Base-by-base conservation (phyloP, 2,888 invertebrate genomes). In the Caenorhabditis japonica region DNA sequence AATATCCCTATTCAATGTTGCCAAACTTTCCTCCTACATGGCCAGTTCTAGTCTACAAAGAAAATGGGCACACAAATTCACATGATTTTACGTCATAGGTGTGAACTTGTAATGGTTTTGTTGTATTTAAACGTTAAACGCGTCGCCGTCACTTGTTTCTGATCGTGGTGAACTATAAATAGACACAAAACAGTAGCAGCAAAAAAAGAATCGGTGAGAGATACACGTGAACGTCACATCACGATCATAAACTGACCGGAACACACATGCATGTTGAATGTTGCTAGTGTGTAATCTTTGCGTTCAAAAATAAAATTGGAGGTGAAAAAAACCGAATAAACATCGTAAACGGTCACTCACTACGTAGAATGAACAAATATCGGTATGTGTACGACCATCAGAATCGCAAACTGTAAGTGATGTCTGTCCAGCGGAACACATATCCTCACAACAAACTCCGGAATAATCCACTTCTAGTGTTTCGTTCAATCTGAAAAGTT, bases 361-460 rank as follows among this genome's bases (percentile, higher is more conserved):
- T 44, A 66, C 69, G 60, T 79, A 79, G 58, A 79, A 79, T 1
- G 79, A 79, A 60, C 79, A 79, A 33, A 79, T 66, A 38, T 77
- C 79, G 17, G 66, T 62, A 30, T 79, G 79, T 0, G 79, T 79
- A 2, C 25, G 47, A 12, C 74, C 75, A 30, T 77, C 69, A 17
- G 77, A 71, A 55, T 79, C 79, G 36, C 79, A 79, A 39, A 77
- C 70, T 25, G 75, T 73, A 10, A 70, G 52, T 8, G 77, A 53
- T 19, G 75, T 71, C 44, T 76, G 73, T 30, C 75, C 79, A 13
- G 68, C 62, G 0, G 70, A 58, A 53, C 81, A 81, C 68, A 81
- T 77, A 36, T 79, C 77, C 44, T 81, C 81, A 39, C 81, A 81
- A 33, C 81, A 81, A 4, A 76, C 73, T 4, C 81, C 81, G 17